Evolutionary conservation across 1,140 invertebrate species (phyloP).

Genomic region (Dryas iulia): DNA sequence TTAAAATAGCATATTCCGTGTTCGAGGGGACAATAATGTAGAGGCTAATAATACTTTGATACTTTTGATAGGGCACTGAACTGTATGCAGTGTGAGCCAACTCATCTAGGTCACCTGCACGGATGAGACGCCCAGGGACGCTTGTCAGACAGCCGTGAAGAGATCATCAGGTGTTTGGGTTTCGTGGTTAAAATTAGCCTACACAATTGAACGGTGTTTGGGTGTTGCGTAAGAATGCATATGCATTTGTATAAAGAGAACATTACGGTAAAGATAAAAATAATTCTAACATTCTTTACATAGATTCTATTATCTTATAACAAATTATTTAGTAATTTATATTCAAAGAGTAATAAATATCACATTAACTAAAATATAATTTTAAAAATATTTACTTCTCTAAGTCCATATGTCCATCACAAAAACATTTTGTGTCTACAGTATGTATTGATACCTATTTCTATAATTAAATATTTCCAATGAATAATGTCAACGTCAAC

Average conservation of each 20-base stretch:
- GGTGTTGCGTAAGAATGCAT: not conserved
- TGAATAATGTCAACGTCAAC: not conserved
- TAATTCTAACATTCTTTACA: no score
- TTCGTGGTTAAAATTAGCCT: slow-evolving; percentile 11
- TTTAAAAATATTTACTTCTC: no score
- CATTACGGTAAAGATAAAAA: not conserved
- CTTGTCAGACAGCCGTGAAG: slow-evolving; percentile 33
- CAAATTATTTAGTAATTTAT: no score
- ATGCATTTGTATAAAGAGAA: not conserved
- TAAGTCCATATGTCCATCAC: no score
- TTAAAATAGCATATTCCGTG: slow-evolving; percentile 3
- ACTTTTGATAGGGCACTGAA: slow-evolving; percentile 40
- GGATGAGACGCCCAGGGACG: slow-evolving; percentile 11
- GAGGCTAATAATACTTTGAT: slow-evolving; percentile 15
- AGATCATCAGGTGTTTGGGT: slow-evolving; percentile 25
- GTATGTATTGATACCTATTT: no score
- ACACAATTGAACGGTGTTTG: not conserved
- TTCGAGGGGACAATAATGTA: slow-evolving; percentile 2
- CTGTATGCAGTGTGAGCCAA: slow-evolving; percentile 24
- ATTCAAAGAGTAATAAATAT: no score
- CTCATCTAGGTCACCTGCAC: slow-evolving; percentile 14
- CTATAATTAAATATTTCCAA: not conserved
- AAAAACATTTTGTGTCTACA: no score
- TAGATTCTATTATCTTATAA: no score
- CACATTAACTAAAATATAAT: no score